phyloP scores from a whole-genome alignment of 2,797 vertebrate species.

The Spea hammondii region DNA sequence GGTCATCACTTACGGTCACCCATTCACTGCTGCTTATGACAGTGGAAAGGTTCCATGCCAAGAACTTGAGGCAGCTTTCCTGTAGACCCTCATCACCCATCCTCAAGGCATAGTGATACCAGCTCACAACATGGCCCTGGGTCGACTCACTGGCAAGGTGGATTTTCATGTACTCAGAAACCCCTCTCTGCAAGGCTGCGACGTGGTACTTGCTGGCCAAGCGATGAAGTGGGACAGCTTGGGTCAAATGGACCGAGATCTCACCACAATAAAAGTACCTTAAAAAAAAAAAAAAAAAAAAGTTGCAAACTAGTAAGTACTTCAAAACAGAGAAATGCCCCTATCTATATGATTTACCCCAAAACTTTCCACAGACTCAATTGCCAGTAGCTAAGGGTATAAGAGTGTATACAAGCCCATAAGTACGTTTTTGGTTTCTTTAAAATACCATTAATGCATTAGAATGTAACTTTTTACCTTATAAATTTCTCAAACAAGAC shows the following conservation, averaged over 20 bases:
- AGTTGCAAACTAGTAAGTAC: too few relatives aligned
- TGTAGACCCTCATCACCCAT: conserved; percentile 78
- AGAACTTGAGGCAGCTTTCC: conserved; percentile 90
- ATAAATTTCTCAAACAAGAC: conserved; percentile 87
- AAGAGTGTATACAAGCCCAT: too few relatives aligned
- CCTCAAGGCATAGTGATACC: conserved; percentile 90
- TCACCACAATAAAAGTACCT: conserved; percentile 95
- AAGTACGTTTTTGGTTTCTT: too few relatives aligned
- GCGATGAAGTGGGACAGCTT: conserved; percentile 87
- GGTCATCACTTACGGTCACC: conserved; percentile 81
- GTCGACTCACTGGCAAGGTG: conserved; percentile 87
- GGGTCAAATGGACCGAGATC: conserved; percentile 81
- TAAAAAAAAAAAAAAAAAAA: conserved; percentile 29
- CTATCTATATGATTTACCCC: too few relatives aligned
- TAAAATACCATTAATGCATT: too few relatives aligned
- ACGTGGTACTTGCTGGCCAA: conserved; percentile 90
- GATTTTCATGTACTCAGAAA: conserved; percentile 88
- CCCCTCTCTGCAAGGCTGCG: conserved; percentile 79
- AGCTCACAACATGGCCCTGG: conserved; percentile 85
- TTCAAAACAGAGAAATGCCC: too few relatives aligned
- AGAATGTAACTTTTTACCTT: conserved; percentile 66
- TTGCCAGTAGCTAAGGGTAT: too few relatives aligned
- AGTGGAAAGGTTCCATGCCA: conserved; percentile 94
- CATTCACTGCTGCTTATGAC: conserved; percentile 85
- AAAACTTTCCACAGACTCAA: too few relatives aligned